Conservation (phyloP, 2,113 vertebrate genomes). For the Sander vitreus region DNA sequence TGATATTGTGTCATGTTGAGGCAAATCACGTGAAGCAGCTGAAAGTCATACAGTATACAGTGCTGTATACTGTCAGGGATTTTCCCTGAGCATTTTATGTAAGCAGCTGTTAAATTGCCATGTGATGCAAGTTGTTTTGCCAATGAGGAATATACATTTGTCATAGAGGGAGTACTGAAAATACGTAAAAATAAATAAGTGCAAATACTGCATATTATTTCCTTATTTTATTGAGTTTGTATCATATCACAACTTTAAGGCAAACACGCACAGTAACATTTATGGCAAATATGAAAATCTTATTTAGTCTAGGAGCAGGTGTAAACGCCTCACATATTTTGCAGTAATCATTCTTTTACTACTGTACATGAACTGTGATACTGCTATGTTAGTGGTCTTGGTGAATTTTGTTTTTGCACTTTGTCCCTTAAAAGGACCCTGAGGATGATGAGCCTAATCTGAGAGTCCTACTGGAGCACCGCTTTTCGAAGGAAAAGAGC, state of each 20-base stretch:
- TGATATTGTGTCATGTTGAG: background rate
- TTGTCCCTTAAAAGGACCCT: slow-evolving; percentile 87
- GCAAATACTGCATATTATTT: too few species aligned
- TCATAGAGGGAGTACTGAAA: too few species aligned
- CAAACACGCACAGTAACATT: too few species aligned
- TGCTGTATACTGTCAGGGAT: background rate
- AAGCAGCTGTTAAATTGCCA: background rate
- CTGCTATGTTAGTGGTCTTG: background rate
- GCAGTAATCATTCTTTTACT: background rate
- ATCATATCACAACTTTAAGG: background rate
- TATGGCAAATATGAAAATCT: too few species aligned
- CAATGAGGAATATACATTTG: background rate
- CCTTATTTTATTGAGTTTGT: background rate
- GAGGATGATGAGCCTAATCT: slow-evolving; percentile 95
- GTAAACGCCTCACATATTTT: background rate
- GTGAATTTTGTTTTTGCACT: background rate
- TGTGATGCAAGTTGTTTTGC: slow-evolving; percentile 5
- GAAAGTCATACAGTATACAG: background rate
- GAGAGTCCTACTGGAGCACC: slow-evolving; percentile 91
- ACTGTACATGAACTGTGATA: background rate
- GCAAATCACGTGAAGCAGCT: slow-evolving; percentile 17
- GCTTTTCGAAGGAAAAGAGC: slow-evolving; percentile 98
- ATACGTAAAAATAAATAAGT: too few species aligned
- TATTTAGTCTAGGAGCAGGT: background rate
- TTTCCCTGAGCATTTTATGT: background rate